Evolutionary conservation across 2,797 vertebrate genomes (phyloP), one percentile per base, ranked within the genome.

Genomic region (Malurus splendens): DNA sequence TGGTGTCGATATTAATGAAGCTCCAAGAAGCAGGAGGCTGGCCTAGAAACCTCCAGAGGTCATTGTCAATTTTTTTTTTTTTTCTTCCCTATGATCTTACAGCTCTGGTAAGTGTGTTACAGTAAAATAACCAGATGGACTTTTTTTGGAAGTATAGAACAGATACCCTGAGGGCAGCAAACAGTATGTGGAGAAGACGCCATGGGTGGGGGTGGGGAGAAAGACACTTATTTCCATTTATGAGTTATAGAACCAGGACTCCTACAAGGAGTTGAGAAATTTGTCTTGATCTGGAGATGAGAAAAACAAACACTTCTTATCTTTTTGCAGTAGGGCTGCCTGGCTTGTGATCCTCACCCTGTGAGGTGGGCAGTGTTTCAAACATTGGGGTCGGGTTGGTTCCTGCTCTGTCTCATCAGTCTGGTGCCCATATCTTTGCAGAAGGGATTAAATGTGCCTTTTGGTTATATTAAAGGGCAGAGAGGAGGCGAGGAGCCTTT

Each of bases 151-250:
- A 94, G 73, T 85, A 94, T 92, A 89, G 90, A 94, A 83, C 57
- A 93, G 87, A 94, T 93, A 95, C 93, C 94, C 94, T 93, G 84
- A 95, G 94, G 94, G 92, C 93, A 95, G 85, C 87, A 94, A 94
- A 77, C 89, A 89, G 54, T 92, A 66, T 83, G 87, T 78, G 59
- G 92, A 93, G 94, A 93, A 85, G 84, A 84, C 0, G 4, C 89
- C 87, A 92, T 25, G 56, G 82, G 10, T 86, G 84, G 73, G 74
- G 72, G 67, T 50, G 74, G 62, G 74, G 72, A 51, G 74, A 72
- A 87, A 94, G 85, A 45, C 76, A 73, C 72, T 92, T 45, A 75
- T 93, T 94, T 94, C 89, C 90, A 80, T 94, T 94, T 93, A 81
- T 92, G 89, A 93, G 90, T 92, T 94, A 65, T 74, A 92, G 85